These are phyloP conservation scores for Drosophila prosaltans DNA, from an alignment of 1,140 invertebrate genomes.

Conservation along the genomic window DNA sequence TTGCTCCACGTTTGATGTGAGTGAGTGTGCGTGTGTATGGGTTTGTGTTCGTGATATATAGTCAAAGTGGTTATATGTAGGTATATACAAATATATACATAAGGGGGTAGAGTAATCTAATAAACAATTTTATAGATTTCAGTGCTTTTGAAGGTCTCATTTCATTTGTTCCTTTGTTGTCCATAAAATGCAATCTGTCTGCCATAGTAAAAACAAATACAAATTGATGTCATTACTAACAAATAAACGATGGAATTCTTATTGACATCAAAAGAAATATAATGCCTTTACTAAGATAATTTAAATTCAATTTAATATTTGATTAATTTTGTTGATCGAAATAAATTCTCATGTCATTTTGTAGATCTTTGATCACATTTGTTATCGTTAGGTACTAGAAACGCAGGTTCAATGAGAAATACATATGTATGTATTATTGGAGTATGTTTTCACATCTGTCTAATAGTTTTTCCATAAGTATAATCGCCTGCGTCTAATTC, in stretches of 20 bases:
- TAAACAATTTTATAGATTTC: slow-evolving; percentile 12
- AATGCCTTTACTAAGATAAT: background rate
- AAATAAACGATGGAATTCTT: background rate
- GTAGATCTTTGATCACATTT: background rate
- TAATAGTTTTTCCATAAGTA: too few species aligned
- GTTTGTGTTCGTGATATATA: slow-evolving; percentile 9
- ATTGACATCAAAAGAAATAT: background rate
- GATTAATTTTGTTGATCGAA: too few species aligned
- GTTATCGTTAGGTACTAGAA: background rate
- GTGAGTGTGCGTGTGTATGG: background rate
- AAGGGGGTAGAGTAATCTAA: background rate
- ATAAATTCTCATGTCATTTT: too few species aligned
- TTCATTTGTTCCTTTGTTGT: slow-evolving; percentile 7
- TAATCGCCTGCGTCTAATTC: too few species aligned
- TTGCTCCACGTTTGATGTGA: slow-evolving; percentile 24
- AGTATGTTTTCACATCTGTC: too few species aligned
- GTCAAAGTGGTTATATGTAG: background rate
- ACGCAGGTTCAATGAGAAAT: too few species aligned
- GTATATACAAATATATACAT: background rate
- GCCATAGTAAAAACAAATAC: background rate
- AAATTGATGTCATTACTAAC: background rate
- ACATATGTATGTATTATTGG: too few species aligned
- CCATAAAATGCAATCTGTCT: slow-evolving; percentile 7
- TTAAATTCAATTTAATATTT: background rate
- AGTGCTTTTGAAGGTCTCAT: background rate